These are phyloP conservation scores for Tetranychus truncatus DNA, from an alignment of 2,888 invertebrate genomes.

Conservation along the genomic window DNA sequence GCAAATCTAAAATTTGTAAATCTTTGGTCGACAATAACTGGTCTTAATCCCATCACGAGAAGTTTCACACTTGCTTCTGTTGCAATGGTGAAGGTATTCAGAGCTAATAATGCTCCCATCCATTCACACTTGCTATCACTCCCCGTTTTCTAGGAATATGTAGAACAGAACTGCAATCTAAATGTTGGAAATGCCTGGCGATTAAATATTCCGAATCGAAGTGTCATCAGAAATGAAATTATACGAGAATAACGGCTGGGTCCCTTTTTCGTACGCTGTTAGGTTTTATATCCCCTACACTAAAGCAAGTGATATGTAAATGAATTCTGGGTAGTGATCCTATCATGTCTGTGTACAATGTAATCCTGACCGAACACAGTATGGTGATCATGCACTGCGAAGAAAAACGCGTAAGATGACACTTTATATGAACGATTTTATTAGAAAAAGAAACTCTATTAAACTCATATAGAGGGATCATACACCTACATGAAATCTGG, in stretches of 20 bases:
- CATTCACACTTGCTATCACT: constrained; percentile 21
- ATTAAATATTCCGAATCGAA: not conserved
- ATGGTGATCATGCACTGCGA: no score
- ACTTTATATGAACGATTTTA: no score
- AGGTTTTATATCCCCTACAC: no score
- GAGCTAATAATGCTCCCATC: constrained; percentile 18
- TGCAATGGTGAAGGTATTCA: constrained; percentile 22
- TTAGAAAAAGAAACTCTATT: no score
- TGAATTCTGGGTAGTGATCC: no score
- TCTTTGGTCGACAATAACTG: constrained; percentile 1
- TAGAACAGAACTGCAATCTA: not conserved
- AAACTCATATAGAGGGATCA: no score
- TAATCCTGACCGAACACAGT: no score
- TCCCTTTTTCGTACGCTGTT: no score
- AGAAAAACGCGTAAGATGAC: no score
- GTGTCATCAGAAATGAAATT: not conserved
- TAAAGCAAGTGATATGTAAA: no score
- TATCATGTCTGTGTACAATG: no score
- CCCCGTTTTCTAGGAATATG: constrained; percentile 22
- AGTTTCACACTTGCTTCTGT: constrained; percentile 23
- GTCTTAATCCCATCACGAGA: constrained; percentile 22
- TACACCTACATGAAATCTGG: no score
- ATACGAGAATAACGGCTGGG: not conserved
- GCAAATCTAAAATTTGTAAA: not conserved
- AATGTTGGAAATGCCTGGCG: constrained; percentile 2